Conservation (phyloP, 2,888 invertebrate genomes). For the Drosophila helvetica region DNA sequence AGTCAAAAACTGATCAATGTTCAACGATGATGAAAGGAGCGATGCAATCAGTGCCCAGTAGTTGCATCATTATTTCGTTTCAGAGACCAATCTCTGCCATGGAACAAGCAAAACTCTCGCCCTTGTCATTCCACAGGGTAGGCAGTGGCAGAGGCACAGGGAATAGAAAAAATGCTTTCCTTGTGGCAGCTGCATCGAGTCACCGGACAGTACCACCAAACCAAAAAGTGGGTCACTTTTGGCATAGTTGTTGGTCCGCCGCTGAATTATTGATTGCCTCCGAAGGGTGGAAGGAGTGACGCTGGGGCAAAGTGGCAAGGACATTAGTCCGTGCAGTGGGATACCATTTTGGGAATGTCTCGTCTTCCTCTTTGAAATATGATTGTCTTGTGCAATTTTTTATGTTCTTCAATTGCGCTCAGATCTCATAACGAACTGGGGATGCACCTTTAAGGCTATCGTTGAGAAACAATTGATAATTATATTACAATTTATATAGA, state of each 20-base stretch:
- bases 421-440: not conserved
- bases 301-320: slow-evolving; percentile 21
- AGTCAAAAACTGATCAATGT: not conserved
- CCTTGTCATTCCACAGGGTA: slow-evolving; percentile 30
- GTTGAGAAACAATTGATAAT: too few relatives aligned
- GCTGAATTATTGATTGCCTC: slow-evolving; percentile 65
- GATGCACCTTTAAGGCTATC: too few relatives aligned
- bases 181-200: slow-evolving; percentile 63
- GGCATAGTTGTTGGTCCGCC: slow-evolving; percentile 43
- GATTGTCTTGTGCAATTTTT: not conserved
- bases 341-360: slow-evolving; percentile 5
- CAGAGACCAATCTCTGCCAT: not conserved
- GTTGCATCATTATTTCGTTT: not conserved
- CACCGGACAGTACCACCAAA: slow-evolving; percentile 36
- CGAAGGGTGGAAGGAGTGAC: slow-evolving; percentile 29
- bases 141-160: slow-evolving; percentile 7
- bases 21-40: not conserved
- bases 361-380: not conserved
- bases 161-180: slow-evolving; percentile 35
- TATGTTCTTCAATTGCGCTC: too few relatives aligned
- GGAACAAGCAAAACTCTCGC: not conserved
- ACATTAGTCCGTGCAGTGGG: not conserved
- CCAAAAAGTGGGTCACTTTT: slow-evolving; percentile 65
- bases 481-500: too few relatives aligned
- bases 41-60: not conserved